Base-by-base conservation (phyloP, 2,888 invertebrate genomes). In the Lordiphosa andalusiaca region DNA sequence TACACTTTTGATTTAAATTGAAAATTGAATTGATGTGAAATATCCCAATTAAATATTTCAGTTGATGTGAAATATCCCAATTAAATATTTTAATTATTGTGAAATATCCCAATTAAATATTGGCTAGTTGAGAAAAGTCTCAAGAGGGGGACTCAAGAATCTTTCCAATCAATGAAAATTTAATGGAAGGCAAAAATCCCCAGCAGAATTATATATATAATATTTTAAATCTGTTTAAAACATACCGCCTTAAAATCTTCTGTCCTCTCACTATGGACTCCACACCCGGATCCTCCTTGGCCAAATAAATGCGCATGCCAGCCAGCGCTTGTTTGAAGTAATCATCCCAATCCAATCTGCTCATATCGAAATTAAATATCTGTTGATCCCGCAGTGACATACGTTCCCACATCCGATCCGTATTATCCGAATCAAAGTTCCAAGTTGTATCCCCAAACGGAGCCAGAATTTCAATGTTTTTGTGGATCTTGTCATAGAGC, bases 391-490 rank as follows among this genome's bases (percentile, higher is more conserved):
- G 75, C 0, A 78, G 55, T 3, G 87, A 87, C 35, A 92, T 69
- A 30, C 87, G 86, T 0, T 82, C 68, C 90, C 90, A 91, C 41
- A 92, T 76, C 1, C 72, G 67, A 39, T 82, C 67, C 2, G 86
- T 92, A 80, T 95, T 93, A 46, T 90, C 88, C 66, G 93, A 93
- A 35, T 91, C 90, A 87, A 95, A 96, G 0, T 87, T 86, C 92
- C 96, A 96, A 53, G 94, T 92, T n/a, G 92, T 90, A 19, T 91
- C 92, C 51, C 92, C 92, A 89, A 98, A 98, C 86, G 94, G 95
- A 0, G 92, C 90, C 19, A 97, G 85, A 0, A 94, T 92, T 2
- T 92, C 91, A 4, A 93, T 91, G 67, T 96, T 94, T 87, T 93
- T 94, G 87, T 96, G 94, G 46, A 97, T 92, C 87, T 95, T 95